Conservation (phyloP, 2,797 vertebrate genomes). For the Scolopax rusticola region DNA sequence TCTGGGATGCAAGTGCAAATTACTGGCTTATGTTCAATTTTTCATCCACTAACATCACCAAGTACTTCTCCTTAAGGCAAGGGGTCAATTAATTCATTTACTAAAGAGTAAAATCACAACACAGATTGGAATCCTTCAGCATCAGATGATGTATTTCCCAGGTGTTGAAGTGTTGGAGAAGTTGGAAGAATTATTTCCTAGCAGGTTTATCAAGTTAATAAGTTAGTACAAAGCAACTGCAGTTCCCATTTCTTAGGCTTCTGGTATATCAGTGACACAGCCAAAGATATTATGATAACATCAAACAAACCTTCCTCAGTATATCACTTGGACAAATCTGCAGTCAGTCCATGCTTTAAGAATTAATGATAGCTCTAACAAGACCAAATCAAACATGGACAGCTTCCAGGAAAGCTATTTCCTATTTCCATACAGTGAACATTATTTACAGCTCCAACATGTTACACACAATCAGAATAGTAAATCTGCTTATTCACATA, state of each 20-base stretch:
- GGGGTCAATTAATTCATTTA: not conserved
- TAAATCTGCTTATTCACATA: constrained; percentile 74
- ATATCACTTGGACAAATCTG: constrained; percentile 79
- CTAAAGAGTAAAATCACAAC: not conserved
- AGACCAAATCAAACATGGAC: constrained; percentile 71
- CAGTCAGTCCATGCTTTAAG: constrained; percentile 73
- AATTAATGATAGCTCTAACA: constrained; percentile 71
- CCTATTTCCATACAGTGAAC: constrained; percentile 50
- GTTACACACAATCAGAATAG: constrained; percentile 42
- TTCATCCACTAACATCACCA: not conserved
- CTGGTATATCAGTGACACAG: constrained; percentile 58
- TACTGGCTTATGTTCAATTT: not conserved
- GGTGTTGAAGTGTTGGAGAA: not conserved
- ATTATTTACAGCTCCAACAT: constrained; percentile 65
- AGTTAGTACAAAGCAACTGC: constrained; percentile 19
- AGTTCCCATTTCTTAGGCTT: constrained; percentile 66
- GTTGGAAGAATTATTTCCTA: not conserved
- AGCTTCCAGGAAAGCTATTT: constrained; percentile 78
- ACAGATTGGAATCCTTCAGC: not conserved
- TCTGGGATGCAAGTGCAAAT: not conserved
- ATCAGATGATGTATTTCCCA: not conserved
- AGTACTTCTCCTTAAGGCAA: not conserved
- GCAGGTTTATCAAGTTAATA: not conserved
- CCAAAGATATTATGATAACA: constrained; percentile 63
- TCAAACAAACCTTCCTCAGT: constrained; percentile 55